Percentiles rank a stretch among this genome's conserved stretches.
phyloP scores from a whole-genome alignment of 2,113 vertebrate species.

The Orycteropus afer region DNA sequence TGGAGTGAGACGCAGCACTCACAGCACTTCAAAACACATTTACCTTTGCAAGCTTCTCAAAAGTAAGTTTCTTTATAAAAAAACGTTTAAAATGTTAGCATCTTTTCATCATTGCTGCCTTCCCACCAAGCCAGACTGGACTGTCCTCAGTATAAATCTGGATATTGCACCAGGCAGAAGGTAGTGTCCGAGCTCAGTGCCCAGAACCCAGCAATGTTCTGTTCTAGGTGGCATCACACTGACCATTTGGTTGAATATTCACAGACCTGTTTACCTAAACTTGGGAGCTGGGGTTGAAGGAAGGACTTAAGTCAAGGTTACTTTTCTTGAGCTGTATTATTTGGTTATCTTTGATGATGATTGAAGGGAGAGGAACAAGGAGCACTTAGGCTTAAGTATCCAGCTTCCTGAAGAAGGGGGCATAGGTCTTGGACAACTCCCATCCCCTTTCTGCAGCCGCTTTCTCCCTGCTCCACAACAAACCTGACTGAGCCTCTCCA shows the following conservation, averaged over 20 bases:
- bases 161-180: background rate
- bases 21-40: background rate
- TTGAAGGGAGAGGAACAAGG: background rate
- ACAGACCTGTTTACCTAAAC: background rate
- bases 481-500: background rate
- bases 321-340: background rate
- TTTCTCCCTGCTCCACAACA: background rate
- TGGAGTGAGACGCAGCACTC: background rate
- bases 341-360: background rate
- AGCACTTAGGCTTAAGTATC: background rate
- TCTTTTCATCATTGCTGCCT: background rate
- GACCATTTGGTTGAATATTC: background rate
- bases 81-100: background rate
- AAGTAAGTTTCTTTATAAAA: background rate
- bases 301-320: background rate
- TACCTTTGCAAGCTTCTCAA: background rate
- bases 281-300: background rate
- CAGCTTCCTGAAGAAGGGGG: background rate
- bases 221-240: background rate
- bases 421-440: background rate
- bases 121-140: background rate
- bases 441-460: background rate
- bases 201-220: rapidly evolving
- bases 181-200: background rate
- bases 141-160: background rate